Conservation (phyloP, 2,888 invertebrate genomes). For the Branchellion lobata region DNA sequence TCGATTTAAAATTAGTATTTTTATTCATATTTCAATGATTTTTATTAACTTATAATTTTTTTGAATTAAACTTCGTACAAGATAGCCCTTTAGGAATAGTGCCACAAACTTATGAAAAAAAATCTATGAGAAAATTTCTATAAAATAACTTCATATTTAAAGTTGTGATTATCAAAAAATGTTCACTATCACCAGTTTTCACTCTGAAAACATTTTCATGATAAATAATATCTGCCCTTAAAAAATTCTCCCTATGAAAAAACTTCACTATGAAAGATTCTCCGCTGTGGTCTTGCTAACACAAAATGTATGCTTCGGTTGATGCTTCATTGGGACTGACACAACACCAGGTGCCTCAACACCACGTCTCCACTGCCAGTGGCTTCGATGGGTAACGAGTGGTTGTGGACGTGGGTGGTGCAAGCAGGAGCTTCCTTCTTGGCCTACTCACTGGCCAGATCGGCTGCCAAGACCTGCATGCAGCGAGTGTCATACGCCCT, state of each 20-base stretch:
- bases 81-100: background rate
- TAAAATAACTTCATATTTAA: too few relatives aligned
- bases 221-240: too few relatives aligned
- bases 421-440: constrained; percentile 38
- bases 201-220: too few relatives aligned
- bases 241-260: too few relatives aligned
- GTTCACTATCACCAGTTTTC: background rate
- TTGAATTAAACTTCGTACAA: background rate
- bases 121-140: too few relatives aligned
- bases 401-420: constrained; percentile 43
- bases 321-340: too few relatives aligned
- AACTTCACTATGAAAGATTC: too few relatives aligned
- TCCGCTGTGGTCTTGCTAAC: background rate
- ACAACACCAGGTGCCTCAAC: background rate
- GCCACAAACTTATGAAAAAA: background rate
- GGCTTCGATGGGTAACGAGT: constrained; percentile 41
- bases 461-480: constrained; percentile 46
- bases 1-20: constrained; percentile 39
- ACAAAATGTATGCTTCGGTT: background rate
- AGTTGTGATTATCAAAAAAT: too few relatives aligned
- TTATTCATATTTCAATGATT: too few relatives aligned
- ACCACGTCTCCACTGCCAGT: background rate
- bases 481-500: constrained; percentile 60
- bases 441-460: constrained; percentile 44
- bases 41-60: background rate